Evolutionary conservation across 2,888 invertebrate genomes (phyloP), one percentile per base, ranked within the genome.

Genomic region (Cecidostiba fungosa): DNA sequence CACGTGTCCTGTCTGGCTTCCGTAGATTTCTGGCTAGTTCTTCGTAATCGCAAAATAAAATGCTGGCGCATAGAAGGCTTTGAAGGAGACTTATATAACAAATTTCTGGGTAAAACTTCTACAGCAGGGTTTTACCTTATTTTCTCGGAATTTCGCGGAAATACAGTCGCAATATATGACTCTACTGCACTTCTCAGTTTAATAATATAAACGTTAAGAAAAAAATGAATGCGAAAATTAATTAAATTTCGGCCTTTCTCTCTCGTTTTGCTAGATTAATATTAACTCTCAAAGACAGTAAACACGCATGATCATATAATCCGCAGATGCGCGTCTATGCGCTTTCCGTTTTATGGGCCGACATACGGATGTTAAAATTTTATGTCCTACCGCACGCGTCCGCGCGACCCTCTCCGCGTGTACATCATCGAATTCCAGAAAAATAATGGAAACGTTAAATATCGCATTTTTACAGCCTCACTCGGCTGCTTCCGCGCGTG

Each of bases 1-100:
- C 83, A 8, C n/a, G 5, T 91, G 91, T 26, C n/a, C 32, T 77
- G n/a, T 76, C 43, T 23, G 16, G 59, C 74, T 47, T 12, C n/a
- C 29, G 62, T 81, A 59, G 26, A 43, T 69, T 47, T 66, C 29
- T n/a, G 69, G 54, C 80, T 26, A 19, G 70, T 50, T 54, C 26
- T 54, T 12, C 32, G 23, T 50, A 74, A 14, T 59, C 4, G 50
- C 19, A 16, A 59, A 59, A 59, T 23, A 59, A n/a, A 59, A 59
- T 50, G 50, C 19, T 19, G 66, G 66, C 3, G 29, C 26, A 66
- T 10, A 26, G 12, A 26, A 8, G 12, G 29, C 19, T 8, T 0
- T 16, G 19, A 4, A 50, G 50, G 10, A 16, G 50, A 19, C 19
- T 50, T 50, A 50, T 50, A 5, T 43, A 43, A 43, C 43, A 10